Conservation (phyloP, 2,113 vertebrate genomes). For the Paramormyrops kingsleyae region DNA sequence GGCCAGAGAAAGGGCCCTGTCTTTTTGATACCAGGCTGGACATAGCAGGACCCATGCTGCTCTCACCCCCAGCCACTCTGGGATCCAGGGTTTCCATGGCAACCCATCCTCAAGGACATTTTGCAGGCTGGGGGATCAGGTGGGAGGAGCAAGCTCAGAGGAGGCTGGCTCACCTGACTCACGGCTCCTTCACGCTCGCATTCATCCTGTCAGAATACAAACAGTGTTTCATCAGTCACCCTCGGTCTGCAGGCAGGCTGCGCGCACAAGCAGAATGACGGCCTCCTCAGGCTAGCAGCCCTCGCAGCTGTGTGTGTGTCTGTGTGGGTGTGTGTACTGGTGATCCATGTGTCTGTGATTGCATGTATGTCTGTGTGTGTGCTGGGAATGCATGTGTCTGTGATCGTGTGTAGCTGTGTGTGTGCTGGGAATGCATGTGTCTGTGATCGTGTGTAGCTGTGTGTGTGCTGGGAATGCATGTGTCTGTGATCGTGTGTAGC, state of each 20-base stretch:
- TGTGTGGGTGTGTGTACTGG: not conserved
- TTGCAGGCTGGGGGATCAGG: slow-evolving; percentile 47
- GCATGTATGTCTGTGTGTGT: not conserved
- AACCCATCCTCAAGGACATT: slow-evolving; percentile 66
- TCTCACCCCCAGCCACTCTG: slow-evolving; percentile 55
- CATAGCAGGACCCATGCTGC: slow-evolving; percentile 31
- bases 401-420: too few relatives aligned
- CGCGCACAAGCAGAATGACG: not conserved
- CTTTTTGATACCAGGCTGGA: not conserved
- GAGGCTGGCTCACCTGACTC: slow-evolving; percentile 23
- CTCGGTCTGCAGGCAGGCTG: not conserved
- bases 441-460: not conserved
- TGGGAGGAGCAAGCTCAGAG: slow-evolving; percentile 37
- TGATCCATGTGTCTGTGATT: not conserved
- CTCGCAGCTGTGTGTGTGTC: not conserved
- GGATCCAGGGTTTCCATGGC: slow-evolving; percentile 63
- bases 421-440: not conserved
- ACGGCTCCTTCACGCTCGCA: not conserved
- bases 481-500: not conserved
- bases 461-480: not conserved
- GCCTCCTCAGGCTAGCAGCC: not conserved
- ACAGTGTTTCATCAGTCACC: not conserved
- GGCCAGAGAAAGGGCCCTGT: not conserved
- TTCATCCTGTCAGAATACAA: not conserved
- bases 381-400: not conserved